Evolutionary conservation across 2,113 vertebrate species (phyloP), one percentile per base, ranked within the genome.

Genomic region (Clinocottus analis): DNA sequence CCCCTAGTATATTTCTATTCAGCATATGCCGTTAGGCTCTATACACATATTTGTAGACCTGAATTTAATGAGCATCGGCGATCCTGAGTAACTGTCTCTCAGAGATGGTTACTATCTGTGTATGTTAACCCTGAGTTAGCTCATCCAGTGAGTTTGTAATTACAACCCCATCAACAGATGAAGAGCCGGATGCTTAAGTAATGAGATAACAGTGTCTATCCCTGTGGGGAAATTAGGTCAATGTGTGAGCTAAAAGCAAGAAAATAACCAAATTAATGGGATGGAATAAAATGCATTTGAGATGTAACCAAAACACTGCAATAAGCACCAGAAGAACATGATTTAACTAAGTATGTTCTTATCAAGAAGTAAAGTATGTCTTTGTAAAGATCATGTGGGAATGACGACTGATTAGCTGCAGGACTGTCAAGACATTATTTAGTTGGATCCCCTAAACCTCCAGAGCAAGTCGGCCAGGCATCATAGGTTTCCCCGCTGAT

Each of bases 101-200:
- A 58, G 62, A 69, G 67, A 76, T 49, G 16, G 31, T 63, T 55
- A 58, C 70, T 25, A 72, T 25, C 25, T 58, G 31, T 31, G 56
- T 62, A 17, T 66, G 61, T 75, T 72, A 53, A 66, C 51, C 60
- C 25, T 21, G 41, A 62, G 43, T 77, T 35, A 63, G 73, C 67
- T 49, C 56, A 62, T 61, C 21, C 33, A 41, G 53, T 12, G 49
- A 35, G 23, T 73, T 60, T 76, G 56, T 66, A 70, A 61, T 80
- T 87, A 35, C 51, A 55, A 47, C 60, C 27, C 73, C 60, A 77
- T 71, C 73, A 66, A 63, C 73, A 66, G 69, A 77, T 77, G 23
- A 72, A 72, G 72, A 66, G 23, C 25, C 37, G 61, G 13, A 27
- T 39, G 43, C 72, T 65, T 45, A 61, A 74, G 43, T 75, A 60